A percentile compares a stretch with the other conserved stretches of the same genome.
These are phyloP conservation scores for Dendrolimus pini DNA, from an alignment of 2,888 invertebrate species.

Conservation along the genomic window DNA sequence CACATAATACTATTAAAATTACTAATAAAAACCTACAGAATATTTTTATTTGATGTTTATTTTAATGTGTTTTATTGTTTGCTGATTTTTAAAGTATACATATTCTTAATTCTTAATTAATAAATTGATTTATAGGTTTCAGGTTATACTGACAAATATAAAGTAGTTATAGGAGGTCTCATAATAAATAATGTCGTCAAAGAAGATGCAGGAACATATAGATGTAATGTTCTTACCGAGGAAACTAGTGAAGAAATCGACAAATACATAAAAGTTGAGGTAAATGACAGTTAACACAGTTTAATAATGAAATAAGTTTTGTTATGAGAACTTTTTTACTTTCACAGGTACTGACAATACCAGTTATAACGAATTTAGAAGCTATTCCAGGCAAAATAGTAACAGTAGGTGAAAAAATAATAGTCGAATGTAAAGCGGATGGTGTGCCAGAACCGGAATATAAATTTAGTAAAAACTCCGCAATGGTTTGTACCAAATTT, in stretches of 20 bases:
- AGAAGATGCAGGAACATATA: constrained; percentile 29
- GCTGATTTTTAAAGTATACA: too few relatives aligned
- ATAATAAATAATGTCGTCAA: constrained; percentile 22
- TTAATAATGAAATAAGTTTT: background rate
- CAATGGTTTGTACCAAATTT: constrained; percentile 19
- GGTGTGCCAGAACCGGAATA: constrained; percentile 47
- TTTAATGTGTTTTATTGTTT: too few relatives aligned
- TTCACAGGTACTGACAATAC: constrained; percentile 41
- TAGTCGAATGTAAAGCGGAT: constrained; percentile 45
- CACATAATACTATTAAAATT: too few relatives aligned
- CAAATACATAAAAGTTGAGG: constrained; percentile 25
- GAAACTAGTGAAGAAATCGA: constrained; percentile 27
- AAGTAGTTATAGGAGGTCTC: constrained; percentile 32
- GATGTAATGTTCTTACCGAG: constrained; percentile 26
- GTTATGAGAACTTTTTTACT: constrained; percentile 1
- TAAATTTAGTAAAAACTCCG: constrained; percentile 39
- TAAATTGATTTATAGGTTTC: background rate
- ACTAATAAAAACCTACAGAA: too few relatives aligned
- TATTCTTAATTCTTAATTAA: too few relatives aligned
- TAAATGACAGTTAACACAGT: constrained; percentile 7
- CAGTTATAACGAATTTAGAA: constrained; percentile 33
- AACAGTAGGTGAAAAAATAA: constrained; percentile 28
- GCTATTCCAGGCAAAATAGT: constrained; percentile 32
- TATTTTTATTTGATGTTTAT: too few relatives aligned
- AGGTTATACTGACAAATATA: constrained; percentile 34